phyloP scores from a whole-genome alignment of 2,797 vertebrate species.

The Oryzias dopingdopingensis region DNA sequence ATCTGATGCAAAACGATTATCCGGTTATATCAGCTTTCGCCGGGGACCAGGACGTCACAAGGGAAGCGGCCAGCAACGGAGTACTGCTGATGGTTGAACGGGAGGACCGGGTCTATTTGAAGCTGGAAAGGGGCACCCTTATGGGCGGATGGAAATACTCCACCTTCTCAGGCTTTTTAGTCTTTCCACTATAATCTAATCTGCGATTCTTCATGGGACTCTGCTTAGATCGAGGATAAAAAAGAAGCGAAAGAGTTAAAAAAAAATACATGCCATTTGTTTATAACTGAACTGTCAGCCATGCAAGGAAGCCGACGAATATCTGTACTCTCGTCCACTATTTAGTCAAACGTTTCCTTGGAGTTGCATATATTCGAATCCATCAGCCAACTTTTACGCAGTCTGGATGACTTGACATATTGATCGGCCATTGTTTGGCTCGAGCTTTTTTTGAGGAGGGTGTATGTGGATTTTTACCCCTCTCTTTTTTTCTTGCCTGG shows the following conservation, averaged over 20 bases:
- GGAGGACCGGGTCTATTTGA: conserved; percentile 96
- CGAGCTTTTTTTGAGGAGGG: conserved; percentile 38
- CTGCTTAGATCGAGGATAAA: conserved; percentile 56
- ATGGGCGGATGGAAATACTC: conserved; percentile 99
- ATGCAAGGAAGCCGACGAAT: conserved; percentile 81
- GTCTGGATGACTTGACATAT: conserved; percentile 85
- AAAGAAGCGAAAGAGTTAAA: conserved; percentile 38
- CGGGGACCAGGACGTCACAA: conserved; percentile 97
- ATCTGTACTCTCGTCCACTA: conserved; percentile 80
- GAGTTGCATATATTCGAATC: conserved; percentile 86
- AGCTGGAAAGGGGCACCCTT: conserved; percentile 96
- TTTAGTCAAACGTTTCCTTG: conserved; percentile 86
- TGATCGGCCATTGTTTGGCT: conserved; percentile 76
- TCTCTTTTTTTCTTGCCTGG: conserved; percentile 79
- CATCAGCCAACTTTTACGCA: conserved; percentile 80
- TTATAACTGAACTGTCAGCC: conserved; percentile 79
- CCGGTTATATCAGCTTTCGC: conserved; percentile 98
- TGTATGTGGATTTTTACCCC: conserved; percentile 81
- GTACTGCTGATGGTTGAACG: conserved; percentile 97
- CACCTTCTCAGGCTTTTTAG: conserved; percentile 99
- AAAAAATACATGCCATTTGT: conserved; percentile 71
- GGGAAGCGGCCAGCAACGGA: conserved; percentile 98
- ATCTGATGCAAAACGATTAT: conserved; percentile 98
- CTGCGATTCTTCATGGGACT: conserved; percentile 65
- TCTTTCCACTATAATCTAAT: conserved; percentile 94